Evolutionary conservation across 2,888 invertebrate species (phyloP).

Genomic region (Mylabris sibirica): DNA sequence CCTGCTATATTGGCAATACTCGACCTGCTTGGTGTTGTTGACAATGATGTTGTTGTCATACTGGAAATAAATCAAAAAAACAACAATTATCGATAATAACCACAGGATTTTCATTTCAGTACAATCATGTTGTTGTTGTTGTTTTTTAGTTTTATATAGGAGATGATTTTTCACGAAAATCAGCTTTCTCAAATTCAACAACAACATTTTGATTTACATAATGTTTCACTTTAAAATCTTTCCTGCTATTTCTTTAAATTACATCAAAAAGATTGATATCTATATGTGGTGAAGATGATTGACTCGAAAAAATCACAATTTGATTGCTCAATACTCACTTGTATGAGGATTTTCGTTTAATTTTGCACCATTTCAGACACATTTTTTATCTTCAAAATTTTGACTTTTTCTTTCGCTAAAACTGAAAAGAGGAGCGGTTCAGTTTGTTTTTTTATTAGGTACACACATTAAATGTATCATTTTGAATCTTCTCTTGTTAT

Average conservation of each 20-base stretch:
- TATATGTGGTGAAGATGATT: too few species aligned
- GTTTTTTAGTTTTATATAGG: too few species aligned
- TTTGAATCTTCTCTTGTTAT: not conserved
- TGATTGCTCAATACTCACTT: not conserved
- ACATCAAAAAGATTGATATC: not conserved
- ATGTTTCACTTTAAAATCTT: not conserved
- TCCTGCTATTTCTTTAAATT: not conserved
- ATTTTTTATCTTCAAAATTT: not conserved
- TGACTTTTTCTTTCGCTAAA: not conserved
- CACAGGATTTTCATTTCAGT: not conserved
- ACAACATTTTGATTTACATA: slow-evolving; percentile 9
- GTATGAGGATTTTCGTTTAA: not conserved
- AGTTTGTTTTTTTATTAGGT: not conserved
- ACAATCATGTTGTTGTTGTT: too few species aligned
- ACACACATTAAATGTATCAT: not conserved
- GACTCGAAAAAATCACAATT: not conserved
- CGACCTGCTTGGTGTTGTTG: not conserved
- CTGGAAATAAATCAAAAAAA: not conserved
- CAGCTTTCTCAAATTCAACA: not conserved
- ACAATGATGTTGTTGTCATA: not conserved
- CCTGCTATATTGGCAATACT: slow-evolving; percentile 12
- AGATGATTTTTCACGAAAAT: not conserved
- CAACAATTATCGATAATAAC: not conserved
- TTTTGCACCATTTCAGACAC: not conserved
- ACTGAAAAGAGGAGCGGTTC: not conserved